Evolutionary conservation across 2,888 invertebrate species (phyloP), one percentile per base, ranked within the genome.

Genomic region (Calliopum simillimum): DNA sequence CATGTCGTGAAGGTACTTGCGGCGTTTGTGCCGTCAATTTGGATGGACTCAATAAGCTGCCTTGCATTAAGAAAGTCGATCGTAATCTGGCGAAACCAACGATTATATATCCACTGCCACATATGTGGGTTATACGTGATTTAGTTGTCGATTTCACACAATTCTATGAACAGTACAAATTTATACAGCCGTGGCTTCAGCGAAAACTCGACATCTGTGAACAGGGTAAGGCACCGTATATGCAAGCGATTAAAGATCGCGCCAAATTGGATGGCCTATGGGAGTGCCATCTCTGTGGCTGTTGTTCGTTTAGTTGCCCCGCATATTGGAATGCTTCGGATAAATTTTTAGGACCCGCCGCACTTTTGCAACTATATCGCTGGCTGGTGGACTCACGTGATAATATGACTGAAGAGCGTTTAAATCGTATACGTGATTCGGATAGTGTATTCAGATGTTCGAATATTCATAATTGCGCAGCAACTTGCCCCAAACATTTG

Each of bases 21-120:
- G 98, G 98, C 1, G 98, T 98, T 8, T 99, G 98, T 86, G 93
- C 98, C n/a, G 98, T 99, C 98, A 99, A 98, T 87, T 97, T 99
- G 84, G 94, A 93, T 64, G 98, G 98, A 6, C 88, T 91, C 1
- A 99, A 99, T 85, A 97, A 97, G 0, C 88, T 99, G 56, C 97
- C 98, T 33, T 99, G 98, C 84, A 95, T 95, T 80, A 89, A 89
- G 53, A 33, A 33, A 8, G 33, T 33, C 33, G 33, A 33, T 8
- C 33, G 33, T 1, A 33, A 33, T 8, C 33, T 33, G 5, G 74
- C 75, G 13, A 97, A 97, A 78, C 95, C 97, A 84, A 88, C 90
- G 19, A 49, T 49, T 8, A 92, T 99, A 77, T 98, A 98, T 84
- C 99, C 99, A 0, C 86, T 99, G 71, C 98, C 99, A 0, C 99